Base-by-base conservation (phyloP, 2,888 invertebrate species). In the Hyposoter didymator region DNA sequence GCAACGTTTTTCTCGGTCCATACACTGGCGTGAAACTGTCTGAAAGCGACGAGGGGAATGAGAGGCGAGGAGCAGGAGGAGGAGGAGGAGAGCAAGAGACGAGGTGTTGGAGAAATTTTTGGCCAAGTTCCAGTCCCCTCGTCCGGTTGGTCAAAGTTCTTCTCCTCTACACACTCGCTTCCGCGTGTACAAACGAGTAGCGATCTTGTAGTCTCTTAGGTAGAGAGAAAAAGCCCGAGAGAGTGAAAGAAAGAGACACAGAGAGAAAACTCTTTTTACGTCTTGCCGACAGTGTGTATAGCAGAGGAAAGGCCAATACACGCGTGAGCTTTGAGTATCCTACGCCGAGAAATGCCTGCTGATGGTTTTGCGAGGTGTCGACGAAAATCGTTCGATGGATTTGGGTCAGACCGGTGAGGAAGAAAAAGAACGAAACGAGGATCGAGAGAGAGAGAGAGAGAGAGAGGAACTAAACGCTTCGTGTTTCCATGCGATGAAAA, bases 331-430 rank as follows among this genome's bases (percentile, higher is more conserved):
- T 66, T 66, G 66, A 39, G 39, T 12, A 66, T 39, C 32, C 2
- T 39, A 19, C 66, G 66, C 70, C 70, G 52, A 52, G 45, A 52
- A 70, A 78, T 78, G 78, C 14, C 70, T 74, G 81, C 66, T 78
- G 85, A 86, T 78, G 67, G 78, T 83, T 81, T 82, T 84, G 88
- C 72, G 88, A 88, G 88, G 89, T 87, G 89, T 88, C 84, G 89
- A 87, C 73, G 87, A 87, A 84, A 88, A 87, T 89, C 87, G 88
- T 87, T 89, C 86, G 87, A 80, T 83, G 87, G 78, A 90, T 89
- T 86, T 88, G 85, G 90, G 90, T 90, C 90, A 87, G 82, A 78
- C 78, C 84, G 86, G 66, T 70, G 35, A 66, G 19, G 28, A 62
- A 62, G 45, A 19, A 19, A 73, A 32, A 74, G 39, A 74, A 22